Evolutionary conservation across 2,113 vertebrate species (phyloP), one percentile per base, ranked within the genome.

Genomic region (Miniopterus natalensis): DNA sequence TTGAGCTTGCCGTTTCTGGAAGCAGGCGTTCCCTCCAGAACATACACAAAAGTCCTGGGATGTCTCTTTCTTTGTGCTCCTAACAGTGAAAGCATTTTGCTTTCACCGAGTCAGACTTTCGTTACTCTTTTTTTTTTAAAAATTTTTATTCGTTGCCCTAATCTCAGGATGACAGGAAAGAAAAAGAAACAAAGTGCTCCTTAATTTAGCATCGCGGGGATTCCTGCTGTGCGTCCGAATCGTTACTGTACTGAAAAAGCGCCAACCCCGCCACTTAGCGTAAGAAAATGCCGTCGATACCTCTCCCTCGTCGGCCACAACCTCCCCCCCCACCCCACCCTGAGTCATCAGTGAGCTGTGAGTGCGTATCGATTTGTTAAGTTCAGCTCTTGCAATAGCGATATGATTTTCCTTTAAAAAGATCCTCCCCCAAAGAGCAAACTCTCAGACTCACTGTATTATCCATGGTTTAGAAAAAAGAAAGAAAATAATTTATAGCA

Each of bases 391-490:
- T 89, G 20, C 36, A 65, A 57, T 36, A 85, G 68, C 55, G 91
- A 0, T 57, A 92, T 90, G 29, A 74, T 90, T 65, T 86, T 79
- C 7, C 45, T 89, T 90, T 85, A 40, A 79, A 95, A 96, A 83
- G 25, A 84, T 57, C 74, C 70, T n/a, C 5, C 70, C 66, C 31
- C 29, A 40, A 88, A 85, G 80, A 90, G 7, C 51, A 85, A 78
- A 42, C 25, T 88, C 29, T 95, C 51, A 96, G 55, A 88, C 45
- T 95, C 55, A 74, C 75, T 93, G 55, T 74, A 55, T 92, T 93
- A 91, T 66, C 93, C 23, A 2, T 86, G 12, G 29, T 57, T 94
- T 31, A 78, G 59, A n/a, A 75, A 88, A 73, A 89, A 74, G 10
- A 74, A 79, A 77, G 51, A 31, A 77, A 53, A 36, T 36, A 77